Evolutionary conservation across 35 echinoderm and acorn worm genomes (phyloP).

Genomic region (Ophioderma brevispina): DNA sequence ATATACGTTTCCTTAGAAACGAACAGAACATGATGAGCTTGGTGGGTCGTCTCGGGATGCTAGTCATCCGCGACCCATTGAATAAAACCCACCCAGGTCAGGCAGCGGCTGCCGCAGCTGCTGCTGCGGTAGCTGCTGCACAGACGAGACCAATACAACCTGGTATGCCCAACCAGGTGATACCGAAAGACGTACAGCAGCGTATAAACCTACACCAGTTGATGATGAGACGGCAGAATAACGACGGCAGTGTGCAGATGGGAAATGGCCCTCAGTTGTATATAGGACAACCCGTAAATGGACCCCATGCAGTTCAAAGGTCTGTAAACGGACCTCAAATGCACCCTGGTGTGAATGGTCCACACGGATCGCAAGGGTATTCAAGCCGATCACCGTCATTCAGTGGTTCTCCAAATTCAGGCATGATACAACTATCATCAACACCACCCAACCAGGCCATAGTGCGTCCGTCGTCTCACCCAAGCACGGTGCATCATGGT

Average conservation of each 20-base stretch:
- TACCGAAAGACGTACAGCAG: constrained; percentile 16
- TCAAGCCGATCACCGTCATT: neutral
- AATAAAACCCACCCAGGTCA: neutral
- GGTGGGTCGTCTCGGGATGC: constrained; percentile 3
- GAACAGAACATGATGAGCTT: constrained; percentile 34
- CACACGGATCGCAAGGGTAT: neutral
- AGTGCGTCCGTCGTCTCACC: neutral
- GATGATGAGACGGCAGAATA: constrained; percentile 26
- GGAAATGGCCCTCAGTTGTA: neutral
- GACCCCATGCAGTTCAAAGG: neutral
- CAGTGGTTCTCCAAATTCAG: neutral
- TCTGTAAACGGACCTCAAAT: neutral
- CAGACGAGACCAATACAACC: neutral
- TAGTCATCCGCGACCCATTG: constrained; percentile 31
- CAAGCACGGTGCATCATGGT: neutral
- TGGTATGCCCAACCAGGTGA: neutral
- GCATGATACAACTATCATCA: neutral
- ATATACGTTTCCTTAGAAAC: constrained; percentile 68
- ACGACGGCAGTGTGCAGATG: neutral
- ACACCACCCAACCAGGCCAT: neutral
- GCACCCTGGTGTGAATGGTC: neutral
- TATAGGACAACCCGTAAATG: neutral
- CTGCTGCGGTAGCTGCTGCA: neutral
- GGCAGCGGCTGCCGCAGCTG: neutral
- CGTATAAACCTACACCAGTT: constrained; percentile 40